Evolutionary conservation across 2,888 invertebrate species (phyloP), one percentile per base, ranked within the genome.

Genomic region (Epinotia brunnichana): DNA sequence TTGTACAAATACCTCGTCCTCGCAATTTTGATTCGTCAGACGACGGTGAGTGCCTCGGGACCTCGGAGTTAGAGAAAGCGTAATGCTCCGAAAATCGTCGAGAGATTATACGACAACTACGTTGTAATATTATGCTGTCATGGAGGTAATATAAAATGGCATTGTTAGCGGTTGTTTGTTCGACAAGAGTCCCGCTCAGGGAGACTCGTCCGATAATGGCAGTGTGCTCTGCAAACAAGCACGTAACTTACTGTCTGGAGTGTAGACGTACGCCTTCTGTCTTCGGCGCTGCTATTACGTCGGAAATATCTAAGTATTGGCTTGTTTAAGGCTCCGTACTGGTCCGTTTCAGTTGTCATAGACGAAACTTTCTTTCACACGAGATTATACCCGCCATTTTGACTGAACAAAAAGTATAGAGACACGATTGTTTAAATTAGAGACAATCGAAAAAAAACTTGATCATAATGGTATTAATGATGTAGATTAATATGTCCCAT

Each of bases 161-260:
- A 75, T 81, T 77, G 81, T 82, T 81, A 80, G 80, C 75, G 72
- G 77, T 76, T 81, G 78, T 81, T 80, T 77, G 78, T 74, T 78
- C 68, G 69, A 63, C 71, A 62, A 63, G 67, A 74, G 57, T 68
- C 68, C 57, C 64, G 62, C 51, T 72, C 48, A 62, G 62, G 74
- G 70, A 72, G 64, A 69, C 69, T 71, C 48, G 66, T 66, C 60
- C 74, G 64, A 69, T 73, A 74, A 74, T 74, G 69, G 66, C 71
- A 64, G 76, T 74, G 63, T 77, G 75, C 73, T 76, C 70, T 71
- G 72, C 74, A 78, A 75, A 76, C 75, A 76, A 62, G 54, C 68
- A 72, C 68, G 68, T 72, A 72, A 72, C 67, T 68, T 72, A 68
- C 57, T 68, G 67, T 48, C 72, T 44, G 48, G 60, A 60, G 60